Evolutionary conservation across 2,113 vertebrate genomes (phyloP).

Genomic region (Nothocercus nigrocapillus): DNA sequence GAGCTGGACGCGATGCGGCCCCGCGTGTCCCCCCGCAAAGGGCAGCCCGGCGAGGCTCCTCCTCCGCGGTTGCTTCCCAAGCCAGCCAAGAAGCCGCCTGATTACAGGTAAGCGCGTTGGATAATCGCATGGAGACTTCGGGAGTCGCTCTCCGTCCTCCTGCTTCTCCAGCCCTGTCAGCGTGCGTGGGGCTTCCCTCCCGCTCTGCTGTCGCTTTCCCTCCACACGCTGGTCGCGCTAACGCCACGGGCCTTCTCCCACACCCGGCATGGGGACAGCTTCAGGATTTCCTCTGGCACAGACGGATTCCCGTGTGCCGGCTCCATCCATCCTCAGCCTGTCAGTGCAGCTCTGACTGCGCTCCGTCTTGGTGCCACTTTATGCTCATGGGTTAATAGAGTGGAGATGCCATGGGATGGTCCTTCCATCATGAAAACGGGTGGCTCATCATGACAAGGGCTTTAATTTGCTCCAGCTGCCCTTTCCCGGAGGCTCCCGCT

Average conservation of each 20-base stretch:
- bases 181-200: rapidly evolving
- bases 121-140: rapidly evolving
- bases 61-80: neutral
- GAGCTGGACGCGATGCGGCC: neutral
- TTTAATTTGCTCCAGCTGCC: neutral
- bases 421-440: slow-evolving; percentile 19
- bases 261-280: too few species aligned
- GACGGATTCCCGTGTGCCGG: rapidly evolving
- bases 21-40: rapidly evolving
- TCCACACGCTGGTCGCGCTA: neutral
- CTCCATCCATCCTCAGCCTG: neutral
- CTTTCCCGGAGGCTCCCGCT: neutral
- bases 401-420: neutral
- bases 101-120: neutral
- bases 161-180: neutral
- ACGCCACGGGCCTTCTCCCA: neutral
- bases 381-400: neutral
- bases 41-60: neutral
- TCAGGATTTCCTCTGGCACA: neutral
- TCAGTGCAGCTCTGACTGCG: rapidly evolving
- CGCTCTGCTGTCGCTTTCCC: neutral
- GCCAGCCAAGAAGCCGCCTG: neutral
- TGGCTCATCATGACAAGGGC: neutral
- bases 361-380: neutral
- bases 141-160: neutral